Conservation (phyloP, 2,797 vertebrate species). For the Xenentodon cancila region DNA sequence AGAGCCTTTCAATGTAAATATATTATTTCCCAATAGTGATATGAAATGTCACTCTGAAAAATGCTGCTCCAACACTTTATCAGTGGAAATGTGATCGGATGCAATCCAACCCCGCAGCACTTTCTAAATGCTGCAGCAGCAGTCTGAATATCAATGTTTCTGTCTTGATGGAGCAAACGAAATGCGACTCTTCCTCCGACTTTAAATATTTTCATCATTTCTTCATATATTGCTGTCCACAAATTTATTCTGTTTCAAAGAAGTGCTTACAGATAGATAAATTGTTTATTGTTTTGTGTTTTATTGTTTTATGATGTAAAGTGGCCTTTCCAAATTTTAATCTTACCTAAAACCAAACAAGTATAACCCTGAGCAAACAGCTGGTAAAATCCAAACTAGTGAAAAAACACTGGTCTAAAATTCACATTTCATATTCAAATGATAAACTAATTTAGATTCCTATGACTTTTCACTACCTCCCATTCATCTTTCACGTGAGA, state of each 20-base stretch:
- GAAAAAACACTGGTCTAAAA: no score
- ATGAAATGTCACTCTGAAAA: conserved; percentile 73
- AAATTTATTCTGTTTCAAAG: conserved; percentile 17
- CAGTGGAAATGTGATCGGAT: conserved; percentile 69
- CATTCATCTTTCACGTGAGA: no score
- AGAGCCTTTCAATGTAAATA: conserved; percentile 76
- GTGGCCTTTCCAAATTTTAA: no score
- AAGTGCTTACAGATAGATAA: background rate
- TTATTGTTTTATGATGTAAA: conserved; percentile 1
- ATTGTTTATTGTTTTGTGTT: background rate
- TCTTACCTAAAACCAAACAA: no score
- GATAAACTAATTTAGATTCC: no score
- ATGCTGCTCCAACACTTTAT: conserved; percentile 68
- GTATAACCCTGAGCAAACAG: no score
- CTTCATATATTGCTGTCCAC: conserved; percentile 2
- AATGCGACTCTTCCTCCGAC: conserved; percentile 41
- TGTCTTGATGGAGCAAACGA: conserved; percentile 35
- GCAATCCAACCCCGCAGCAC: conserved; percentile 50
- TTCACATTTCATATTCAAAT: no score
- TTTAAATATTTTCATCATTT: conserved; percentile 33
- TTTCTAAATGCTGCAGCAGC: conserved; percentile 52
- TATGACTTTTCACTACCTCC: no score
- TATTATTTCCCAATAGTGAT: conserved; percentile 70
- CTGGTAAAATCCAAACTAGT: no score
- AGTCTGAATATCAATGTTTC: conserved; percentile 44